A percentile compares a stretch with the other conserved stretches of the same genome.
Conservation (phyloP, 2,888 invertebrate species). For the Drosophila birchii region DNA sequence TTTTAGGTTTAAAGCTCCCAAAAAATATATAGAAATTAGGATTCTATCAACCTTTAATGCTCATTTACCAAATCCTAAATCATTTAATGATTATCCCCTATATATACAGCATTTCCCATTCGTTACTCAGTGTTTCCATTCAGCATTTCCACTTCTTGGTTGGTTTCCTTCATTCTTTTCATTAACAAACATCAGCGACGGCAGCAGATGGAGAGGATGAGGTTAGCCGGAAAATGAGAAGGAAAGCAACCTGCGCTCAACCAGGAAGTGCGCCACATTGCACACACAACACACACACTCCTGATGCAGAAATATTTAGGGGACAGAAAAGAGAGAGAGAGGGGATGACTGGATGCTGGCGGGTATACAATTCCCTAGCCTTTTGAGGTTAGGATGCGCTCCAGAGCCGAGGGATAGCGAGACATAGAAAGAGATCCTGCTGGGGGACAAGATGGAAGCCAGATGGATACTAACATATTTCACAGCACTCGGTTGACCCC, state of each 20-base stretch:
- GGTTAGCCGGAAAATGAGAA: conserved; percentile 9
- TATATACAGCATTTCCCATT: not conserved
- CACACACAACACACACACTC: conserved; percentile 28
- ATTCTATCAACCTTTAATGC: not conserved
- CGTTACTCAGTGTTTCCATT: too few species aligned
- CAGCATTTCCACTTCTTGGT: not conserved
- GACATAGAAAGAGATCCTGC: not conserved
- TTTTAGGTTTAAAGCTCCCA: too few species aligned
- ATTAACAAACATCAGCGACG: conserved; percentile 64
- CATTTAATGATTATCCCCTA: not conserved
- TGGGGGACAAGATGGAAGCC: not conserved
- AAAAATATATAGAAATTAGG: too few species aligned
- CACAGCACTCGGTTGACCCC: conserved; percentile 19
- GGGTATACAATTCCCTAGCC: conserved; percentile 22
- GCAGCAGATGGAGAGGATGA: conserved; percentile 4
- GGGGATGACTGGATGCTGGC: not conserved
- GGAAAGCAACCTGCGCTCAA: conserved; percentile 49
- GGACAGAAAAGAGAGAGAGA: not conserved
- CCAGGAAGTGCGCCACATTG: conserved; percentile 74
- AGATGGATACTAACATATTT: conserved; percentile 3
- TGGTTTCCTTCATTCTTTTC: conserved; percentile 46
- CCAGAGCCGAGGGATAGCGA: not conserved
- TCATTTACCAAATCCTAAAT: not conserved
- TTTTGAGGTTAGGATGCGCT: conserved; percentile 32
- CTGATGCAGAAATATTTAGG: conserved; percentile 9